A percentile compares a stretch with the other conserved stretches of the same genome.
These are phyloP conservation scores for Cheilosia soror DNA, from an alignment of 2,888 invertebrate species.

Conservation along the genomic window DNA sequence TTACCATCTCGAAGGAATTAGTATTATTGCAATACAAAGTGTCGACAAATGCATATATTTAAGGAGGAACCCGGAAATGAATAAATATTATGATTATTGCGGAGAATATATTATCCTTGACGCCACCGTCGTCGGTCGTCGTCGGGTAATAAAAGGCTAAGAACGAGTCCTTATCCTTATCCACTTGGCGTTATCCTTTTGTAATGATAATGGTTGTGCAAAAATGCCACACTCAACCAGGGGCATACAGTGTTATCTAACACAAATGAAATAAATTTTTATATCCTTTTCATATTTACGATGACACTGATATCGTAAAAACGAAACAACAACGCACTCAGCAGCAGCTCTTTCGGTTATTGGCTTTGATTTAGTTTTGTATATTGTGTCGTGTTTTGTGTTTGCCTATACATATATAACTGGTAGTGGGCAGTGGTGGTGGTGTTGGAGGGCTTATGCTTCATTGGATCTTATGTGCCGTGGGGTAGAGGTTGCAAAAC, in stretches of 20 bases:
- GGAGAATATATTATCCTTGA: constrained; percentile 63
- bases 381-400: neutral
- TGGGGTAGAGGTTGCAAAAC: constrained; percentile 33
- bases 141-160: constrained; percentile 61
- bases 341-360: constrained; percentile 61
- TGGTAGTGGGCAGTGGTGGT: constrained; percentile 17
- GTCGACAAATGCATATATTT: constrained; percentile 68
- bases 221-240: constrained; percentile 58
- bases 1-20: constrained; percentile 58
- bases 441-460: constrained; percentile 32
- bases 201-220: constrained; percentile 72
- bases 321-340: constrained; percentile 64
- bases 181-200: constrained; percentile 73
- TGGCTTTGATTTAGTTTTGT: constrained; percentile 73
- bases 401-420: neutral
- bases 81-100: constrained; percentile 75
- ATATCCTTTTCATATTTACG: constrained; percentile 75
- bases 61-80: constrained; percentile 54
- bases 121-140: constrained; percentile 49
- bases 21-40: constrained; percentile 71
- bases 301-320: constrained; percentile 74
- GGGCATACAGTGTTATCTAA: constrained; percentile 72
- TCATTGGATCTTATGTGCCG: constrained; percentile 33
- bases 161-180: constrained; percentile 62
- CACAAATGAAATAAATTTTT: constrained; percentile 75